A percentile compares a stretch with the other conserved stretches of the same genome.
These are phyloP conservation scores for Fulmarus glacialis DNA, from an alignment of 2,113 vertebrate species.

Conservation along the genomic window DNA sequence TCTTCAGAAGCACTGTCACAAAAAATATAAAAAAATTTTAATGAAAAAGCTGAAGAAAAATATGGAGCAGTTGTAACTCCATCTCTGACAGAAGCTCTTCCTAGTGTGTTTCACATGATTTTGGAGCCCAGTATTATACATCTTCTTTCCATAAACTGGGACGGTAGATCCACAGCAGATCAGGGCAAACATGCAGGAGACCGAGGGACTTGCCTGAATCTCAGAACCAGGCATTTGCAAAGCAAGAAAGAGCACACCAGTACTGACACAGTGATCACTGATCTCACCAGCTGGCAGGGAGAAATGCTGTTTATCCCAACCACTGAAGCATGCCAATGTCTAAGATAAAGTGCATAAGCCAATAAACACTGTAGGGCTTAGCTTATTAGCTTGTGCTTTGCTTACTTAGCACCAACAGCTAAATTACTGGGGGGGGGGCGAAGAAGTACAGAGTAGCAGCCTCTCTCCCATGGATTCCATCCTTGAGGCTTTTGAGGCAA, in stretches of 20 bases:
- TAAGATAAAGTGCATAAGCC: neutral
- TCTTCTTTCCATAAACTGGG: neutral
- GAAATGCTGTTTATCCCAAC: neutral
- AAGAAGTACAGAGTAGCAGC: neutral
- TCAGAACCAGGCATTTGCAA: neutral
- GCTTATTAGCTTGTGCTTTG: neutral
- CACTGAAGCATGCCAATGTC: neutral
- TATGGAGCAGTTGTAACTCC: neutral
- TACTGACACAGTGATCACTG: rapidly evolving
- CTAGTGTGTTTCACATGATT: neutral
- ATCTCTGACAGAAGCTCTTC: neutral
- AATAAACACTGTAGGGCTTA: neutral
- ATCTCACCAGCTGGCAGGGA: neutral
- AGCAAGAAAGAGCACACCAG: neutral
- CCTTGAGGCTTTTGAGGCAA: neutral
- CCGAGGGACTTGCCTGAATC: neutral
- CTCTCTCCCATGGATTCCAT: neutral
- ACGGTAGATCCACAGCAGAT: neutral
- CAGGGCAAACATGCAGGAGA: neutral
- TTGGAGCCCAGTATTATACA: neutral
- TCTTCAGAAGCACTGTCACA: neutral
- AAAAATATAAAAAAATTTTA: neutral
- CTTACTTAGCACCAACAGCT: neutral
- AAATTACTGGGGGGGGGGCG: rapidly evolving
- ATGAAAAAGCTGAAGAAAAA: neutral